Conservation (phyloP, 1,140 invertebrate genomes). For the Drosophila paulistorum region DNA sequence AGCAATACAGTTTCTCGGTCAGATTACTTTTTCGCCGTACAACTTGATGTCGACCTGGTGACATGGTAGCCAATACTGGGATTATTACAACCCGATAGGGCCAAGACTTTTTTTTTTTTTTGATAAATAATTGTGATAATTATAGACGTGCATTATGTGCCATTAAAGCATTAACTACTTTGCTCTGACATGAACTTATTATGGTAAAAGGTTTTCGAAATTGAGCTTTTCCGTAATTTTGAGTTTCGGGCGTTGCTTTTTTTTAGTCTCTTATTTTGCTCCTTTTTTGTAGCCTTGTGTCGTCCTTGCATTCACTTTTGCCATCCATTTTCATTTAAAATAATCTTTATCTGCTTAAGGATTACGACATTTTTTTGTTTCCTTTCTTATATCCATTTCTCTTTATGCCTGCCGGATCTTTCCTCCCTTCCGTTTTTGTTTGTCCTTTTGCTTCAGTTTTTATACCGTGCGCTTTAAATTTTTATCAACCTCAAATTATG, state of each 20-base stretch:
- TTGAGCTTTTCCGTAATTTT: background rate
- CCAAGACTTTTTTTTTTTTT: background rate
- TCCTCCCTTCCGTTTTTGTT: background rate
- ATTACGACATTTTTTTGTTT: background rate
- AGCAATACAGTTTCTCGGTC: background rate
- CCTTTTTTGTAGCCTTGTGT: background rate
- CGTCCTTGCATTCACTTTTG: conserved; percentile 4
- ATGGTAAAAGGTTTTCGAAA: conserved; percentile 2
- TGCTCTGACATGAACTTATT: background rate
- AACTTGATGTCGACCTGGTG: background rate
- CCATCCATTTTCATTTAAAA: conserved; percentile 13
- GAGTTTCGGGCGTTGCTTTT: background rate
- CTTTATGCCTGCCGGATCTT: background rate
- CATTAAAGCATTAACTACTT: background rate
- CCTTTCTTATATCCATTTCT: background rate
- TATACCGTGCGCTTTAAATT: background rate
- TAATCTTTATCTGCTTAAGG: conserved; percentile 6
- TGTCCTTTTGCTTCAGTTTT: background rate
- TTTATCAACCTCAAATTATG: background rate
- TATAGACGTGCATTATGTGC: background rate
- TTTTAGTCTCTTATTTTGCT: background rate
- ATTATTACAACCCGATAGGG: background rate
- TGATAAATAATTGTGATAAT: conserved; percentile 1
- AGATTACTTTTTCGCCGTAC: too few relatives aligned
- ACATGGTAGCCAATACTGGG: background rate